These are phyloP conservation scores for Liolophura sinensis DNA, from an alignment of 1,140 invertebrate species.

Conservation along the genomic window DNA sequence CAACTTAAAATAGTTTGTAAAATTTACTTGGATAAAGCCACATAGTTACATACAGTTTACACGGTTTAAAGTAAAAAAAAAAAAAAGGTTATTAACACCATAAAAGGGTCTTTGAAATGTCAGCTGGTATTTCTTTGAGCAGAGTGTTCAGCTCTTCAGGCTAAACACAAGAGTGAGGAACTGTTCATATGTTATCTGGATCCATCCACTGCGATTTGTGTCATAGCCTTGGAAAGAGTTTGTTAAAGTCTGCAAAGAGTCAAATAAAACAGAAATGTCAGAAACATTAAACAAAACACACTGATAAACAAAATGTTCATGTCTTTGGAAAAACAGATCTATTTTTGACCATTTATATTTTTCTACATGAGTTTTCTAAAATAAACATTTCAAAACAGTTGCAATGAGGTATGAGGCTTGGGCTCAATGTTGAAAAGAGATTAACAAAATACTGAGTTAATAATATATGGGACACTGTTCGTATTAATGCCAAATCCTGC, in stretches of 20 bases:
- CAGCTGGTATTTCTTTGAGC: no score
- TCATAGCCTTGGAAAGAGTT: conserved; percentile 86
- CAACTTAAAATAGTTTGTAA: no score
- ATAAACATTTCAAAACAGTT: no score
- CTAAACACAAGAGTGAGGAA: conserved; percentile 95
- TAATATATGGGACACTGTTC: no score
- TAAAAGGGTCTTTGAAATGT: no score
- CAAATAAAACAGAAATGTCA: conserved; percentile 17
- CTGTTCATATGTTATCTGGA: conserved; percentile 96
- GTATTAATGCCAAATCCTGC: no score
- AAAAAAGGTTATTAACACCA: no score
- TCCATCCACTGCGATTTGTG: conserved; percentile 91
- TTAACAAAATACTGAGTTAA: no score
- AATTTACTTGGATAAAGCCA: no score
- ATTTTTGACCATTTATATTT: background rate
- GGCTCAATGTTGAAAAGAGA: background rate
- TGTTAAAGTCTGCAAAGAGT: conserved; percentile 82
- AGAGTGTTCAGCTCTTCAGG: conserved; percentile 64
- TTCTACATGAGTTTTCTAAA: background rate
- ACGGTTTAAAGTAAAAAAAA: no score
- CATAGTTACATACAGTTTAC: no score
- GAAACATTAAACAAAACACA: conserved; percentile 37
- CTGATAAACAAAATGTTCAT: conserved; percentile 23
- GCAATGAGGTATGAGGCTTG: no score
- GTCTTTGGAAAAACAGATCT: background rate